These are phyloP conservation scores for Isaurus tuberculatus DNA, from an alignment of 92 coral and sea anemone species.

Conservation along the genomic window DNA sequence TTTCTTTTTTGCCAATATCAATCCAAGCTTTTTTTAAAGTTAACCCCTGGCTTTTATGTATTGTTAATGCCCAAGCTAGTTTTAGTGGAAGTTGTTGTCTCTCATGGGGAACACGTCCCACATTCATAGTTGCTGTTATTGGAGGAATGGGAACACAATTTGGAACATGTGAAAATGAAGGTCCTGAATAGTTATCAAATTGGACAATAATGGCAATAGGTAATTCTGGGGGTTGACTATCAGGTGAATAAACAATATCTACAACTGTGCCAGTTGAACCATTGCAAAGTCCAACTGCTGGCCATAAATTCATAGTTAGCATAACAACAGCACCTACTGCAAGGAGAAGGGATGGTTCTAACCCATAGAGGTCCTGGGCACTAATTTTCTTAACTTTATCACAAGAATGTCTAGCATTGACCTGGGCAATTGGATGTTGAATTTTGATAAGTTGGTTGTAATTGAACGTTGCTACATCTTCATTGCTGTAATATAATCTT, in stretches of 20 bases:
- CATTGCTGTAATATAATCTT: slow-evolving; percentile 59
- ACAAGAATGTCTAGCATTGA: slow-evolving; percentile 66
- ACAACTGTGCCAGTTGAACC: slow-evolving; percentile 60
- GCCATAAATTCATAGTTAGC: slow-evolving; percentile 57
- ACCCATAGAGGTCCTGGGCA: slow-evolving; percentile 63
- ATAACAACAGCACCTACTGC: slow-evolving; percentile 46
- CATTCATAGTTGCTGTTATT: slow-evolving; percentile 33
- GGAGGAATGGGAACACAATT: slow-evolving; percentile 57
- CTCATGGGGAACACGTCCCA: slow-evolving; percentile 9
- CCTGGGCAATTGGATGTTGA: slow-evolving; percentile 59
- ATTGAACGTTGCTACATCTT: slow-evolving; percentile 57
- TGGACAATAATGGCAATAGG: slow-evolving; percentile 61
- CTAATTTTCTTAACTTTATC: slow-evolving; percentile 44
- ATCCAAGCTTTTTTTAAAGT: slow-evolving; percentile 8
- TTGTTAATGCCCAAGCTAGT: slow-evolving; percentile 35
- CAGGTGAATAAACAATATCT: slow-evolving; percentile 53
- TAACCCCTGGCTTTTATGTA: slow-evolving; percentile 14
- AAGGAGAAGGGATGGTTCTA: slow-evolving; percentile 61
- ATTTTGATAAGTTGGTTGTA: not conserved
- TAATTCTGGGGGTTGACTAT: slow-evolving; percentile 58
- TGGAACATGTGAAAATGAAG: slow-evolving; percentile 49
- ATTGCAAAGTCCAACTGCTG: slow-evolving; percentile 60
- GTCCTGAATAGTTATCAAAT: slow-evolving; percentile 64
- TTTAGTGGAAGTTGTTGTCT: slow-evolving; percentile 37
- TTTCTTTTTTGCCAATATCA: slow-evolving; percentile 3